A percentile compares a stretch with the other conserved stretches of the same genome.
phyloP scores from a whole-genome alignment of 2,113 vertebrate genomes.

The Hippocampus guttulatus region DNA sequence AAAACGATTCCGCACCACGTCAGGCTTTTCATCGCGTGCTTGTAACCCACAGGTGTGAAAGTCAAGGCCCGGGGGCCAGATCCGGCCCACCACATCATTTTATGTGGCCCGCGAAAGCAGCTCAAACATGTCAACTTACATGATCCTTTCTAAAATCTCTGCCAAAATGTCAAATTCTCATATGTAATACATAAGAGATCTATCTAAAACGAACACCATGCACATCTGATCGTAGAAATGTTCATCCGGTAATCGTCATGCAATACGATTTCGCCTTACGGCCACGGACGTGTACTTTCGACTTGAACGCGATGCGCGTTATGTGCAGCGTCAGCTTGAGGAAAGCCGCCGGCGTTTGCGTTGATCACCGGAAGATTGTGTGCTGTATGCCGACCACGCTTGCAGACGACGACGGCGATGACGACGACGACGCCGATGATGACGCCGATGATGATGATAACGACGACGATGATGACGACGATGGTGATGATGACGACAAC shows the following conservation, averaged over 20 bases:
- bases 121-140: too few relatives aligned
- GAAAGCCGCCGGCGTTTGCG: not conserved
- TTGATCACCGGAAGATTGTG: not conserved
- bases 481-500: not conserved
- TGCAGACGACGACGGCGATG: slow-evolving; percentile 17
- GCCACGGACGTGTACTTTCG: not conserved
- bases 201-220: too few relatives aligned
- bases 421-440: slow-evolving; percentile 13
- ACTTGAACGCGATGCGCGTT: not conserved
- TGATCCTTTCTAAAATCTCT: too few relatives aligned
- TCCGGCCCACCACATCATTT: too few relatives aligned
- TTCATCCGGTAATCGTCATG: not conserved
- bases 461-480: slow-evolving; percentile 23
- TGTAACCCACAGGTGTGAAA: too few relatives aligned
- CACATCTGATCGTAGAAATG: not conserved
- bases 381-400: not conserved
- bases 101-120: too few relatives aligned
- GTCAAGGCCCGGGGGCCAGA: too few relatives aligned
- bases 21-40: too few relatives aligned
- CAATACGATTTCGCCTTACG: too few relatives aligned
- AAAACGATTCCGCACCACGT: too few relatives aligned
- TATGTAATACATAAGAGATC: too few relatives aligned
- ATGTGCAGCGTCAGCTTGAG: not conserved
- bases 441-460: slow-evolving; percentile 24
- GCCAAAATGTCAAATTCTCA: too few relatives aligned